Base-by-base conservation (phyloP, 2,888 invertebrate species). In the Rhamphomyia laevipes region DNA sequence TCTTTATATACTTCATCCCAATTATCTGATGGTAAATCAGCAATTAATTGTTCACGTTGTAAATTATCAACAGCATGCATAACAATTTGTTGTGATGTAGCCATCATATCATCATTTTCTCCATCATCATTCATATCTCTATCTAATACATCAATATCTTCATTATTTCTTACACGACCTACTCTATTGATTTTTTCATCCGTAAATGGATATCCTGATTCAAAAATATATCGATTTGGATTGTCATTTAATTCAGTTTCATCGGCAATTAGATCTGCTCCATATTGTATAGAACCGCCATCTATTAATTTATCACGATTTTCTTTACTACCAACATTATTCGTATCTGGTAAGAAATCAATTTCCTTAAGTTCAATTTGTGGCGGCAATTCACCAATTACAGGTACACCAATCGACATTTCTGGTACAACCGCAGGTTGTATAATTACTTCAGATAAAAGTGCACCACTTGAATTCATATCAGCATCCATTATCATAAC, bases 361-460 rank as follows among this genome's bases (percentile, higher is more conserved):
- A 70, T 67, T 60, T 70, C 68, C 55, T 66, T 68, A 3, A 71
- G 58, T 55, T 70, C 69, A 51, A 71, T 69, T 58, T 70, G 71
- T 16, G 70, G 70, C 16, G 70, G 70, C 30, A 70, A 51, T 53
- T 71, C 71, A 2, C 67, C 71, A 50, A 71, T 71, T 3, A 71
- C 67, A 1, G 70, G 70, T 16, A 71, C 69, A 12, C 70, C 69
- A 27, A 71, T 67, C 2, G 69, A 63, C 58, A 69, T 57, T 48
- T 68, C 68, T 5, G 71, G 67, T n/a, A 67, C 56, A 38, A 67
- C 58, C 10, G 68, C 68, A 9, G 70, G 70, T 50, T 71, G 66
- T 45, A 70, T 70, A 4, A 71, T 62, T 18, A 70, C 68, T 50
- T 70, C 68, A 21, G 64, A 59, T 42, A 56, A 55, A 27, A 53